Evolutionary conservation across 2,888 invertebrate species (phyloP), one percentile per base, ranked within the genome.

Genomic region (Ornithoptera alexandrae): DNA sequence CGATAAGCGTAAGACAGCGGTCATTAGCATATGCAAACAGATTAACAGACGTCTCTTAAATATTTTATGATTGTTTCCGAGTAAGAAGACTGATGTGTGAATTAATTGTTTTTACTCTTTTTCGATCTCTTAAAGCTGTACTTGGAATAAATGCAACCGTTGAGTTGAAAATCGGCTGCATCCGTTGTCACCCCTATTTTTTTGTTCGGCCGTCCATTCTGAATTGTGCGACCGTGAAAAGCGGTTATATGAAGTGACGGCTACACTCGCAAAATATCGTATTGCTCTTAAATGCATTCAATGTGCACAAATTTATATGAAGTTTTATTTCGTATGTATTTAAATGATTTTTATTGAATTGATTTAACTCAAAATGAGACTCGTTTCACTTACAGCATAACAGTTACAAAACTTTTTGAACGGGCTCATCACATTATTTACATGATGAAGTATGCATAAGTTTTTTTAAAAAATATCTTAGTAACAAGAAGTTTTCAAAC

Each of bases 11-110:
- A 82, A 86, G 85, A 84, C 84, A 84, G 24, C 8, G 65, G 7
- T 86, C 86, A 88, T 90, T 85, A 88, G 82, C 89, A 89, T 90
- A 86, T 74, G 74, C 78, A 83, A 82, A 79, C 76, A 79, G 75
- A 74, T 66, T 74, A 68, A 74, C 72, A 81, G 84, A 84, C 84
- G 82, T 78, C 79, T 83, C 83, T 85, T 85, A 87, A 86, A 84
- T 39, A 39, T 39, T 39, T 39, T 39, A 39, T 39, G 10, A 39
- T 10, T 39, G 7, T 8, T 39, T 7, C 10, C 1, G 39, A 39
- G 39, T 10, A 8, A 39, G 39, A 39, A 39, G 10, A 39, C 39
- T 39, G 39, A 39, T 10, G 10, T 39, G 39, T 10, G 7, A 39
- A 39, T 8, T 10, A 39, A 30, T 30, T 30, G 3, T 30, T 30